Conservation (phyloP, 2,797 vertebrate species). For the Pseudopleuronectes americanus region DNA sequence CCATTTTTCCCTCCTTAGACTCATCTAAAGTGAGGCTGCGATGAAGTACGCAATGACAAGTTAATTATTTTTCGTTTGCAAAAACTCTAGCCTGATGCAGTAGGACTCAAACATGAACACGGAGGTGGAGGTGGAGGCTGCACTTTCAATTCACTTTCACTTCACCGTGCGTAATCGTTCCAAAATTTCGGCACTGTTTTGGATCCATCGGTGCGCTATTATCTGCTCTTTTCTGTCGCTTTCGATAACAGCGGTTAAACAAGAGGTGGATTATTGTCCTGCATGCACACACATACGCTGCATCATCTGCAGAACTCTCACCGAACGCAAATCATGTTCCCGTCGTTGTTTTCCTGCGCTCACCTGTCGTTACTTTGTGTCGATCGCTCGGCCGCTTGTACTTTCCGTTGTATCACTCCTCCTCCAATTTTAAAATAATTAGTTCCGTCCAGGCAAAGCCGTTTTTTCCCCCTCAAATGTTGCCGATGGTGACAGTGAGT, state of each 20-base stretch:
- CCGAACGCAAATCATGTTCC: background rate
- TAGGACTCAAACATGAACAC: background rate
- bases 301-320: background rate
- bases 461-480: conserved; percentile 52
- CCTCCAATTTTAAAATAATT: conserved; percentile 69
- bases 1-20: background rate
- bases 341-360: conserved; percentile 51
- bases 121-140: background rate
- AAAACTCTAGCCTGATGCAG: background rate
- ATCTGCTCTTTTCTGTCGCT: background rate
- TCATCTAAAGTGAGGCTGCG: background rate
- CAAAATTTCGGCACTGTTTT: background rate
- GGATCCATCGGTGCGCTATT: background rate
- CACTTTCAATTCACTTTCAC: conserved; percentile 22
- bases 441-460: conserved; percentile 73
- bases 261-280: conserved; percentile 17
- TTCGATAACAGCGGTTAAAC: conserved; percentile 29
- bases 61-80: background rate
- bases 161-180: background rate
- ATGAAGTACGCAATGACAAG: conserved; percentile 1
- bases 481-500: conserved; percentile 78
- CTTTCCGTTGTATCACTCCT: conserved; percentile 54
- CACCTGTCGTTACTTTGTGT: conserved; percentile 77
- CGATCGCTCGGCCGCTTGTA: conserved; percentile 38
- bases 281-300: conserved; percentile 16